Conservation (phyloP, 1,140 invertebrate genomes). For the Pristionchus pacificus region DNA sequence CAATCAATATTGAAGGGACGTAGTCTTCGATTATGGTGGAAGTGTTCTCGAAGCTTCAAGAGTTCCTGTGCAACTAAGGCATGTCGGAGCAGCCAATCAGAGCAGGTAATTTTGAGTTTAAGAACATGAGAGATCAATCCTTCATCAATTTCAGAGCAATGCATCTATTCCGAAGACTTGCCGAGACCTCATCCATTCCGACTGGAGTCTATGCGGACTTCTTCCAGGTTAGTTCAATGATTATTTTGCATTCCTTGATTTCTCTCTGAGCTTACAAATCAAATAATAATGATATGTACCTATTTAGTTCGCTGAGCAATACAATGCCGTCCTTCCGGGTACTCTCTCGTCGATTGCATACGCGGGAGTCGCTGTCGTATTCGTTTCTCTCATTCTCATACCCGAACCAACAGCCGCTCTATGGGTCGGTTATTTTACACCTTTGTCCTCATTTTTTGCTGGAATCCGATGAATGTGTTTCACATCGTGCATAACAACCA, state of each 20-base stretch:
- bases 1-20: constrained; percentile 27
- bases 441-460: no score
- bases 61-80: constrained; percentile 50
- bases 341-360: constrained; percentile 87
- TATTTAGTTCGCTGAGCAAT: constrained; percentile 55
- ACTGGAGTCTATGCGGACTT: constrained; percentile 90
- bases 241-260: not conserved
- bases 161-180: constrained; percentile 61
- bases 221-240: constrained; percentile 68
- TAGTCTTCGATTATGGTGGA: constrained; percentile 32
- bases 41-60: constrained; percentile 40
- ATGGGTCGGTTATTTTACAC: constrained; percentile 68
- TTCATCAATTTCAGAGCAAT: constrained; percentile 39
- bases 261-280: not conserved
- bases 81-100: constrained; percentile 50
- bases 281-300: not conserved
- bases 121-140: not conserved
- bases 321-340: constrained; percentile 53
- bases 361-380: constrained; percentile 86
- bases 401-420: constrained; percentile 84
- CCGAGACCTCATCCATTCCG: constrained; percentile 75
- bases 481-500: no score
- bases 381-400: constrained; percentile 89
- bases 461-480: no score
- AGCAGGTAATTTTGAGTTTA: constrained; percentile 16